These are phyloP conservation scores for Gobionotothen gibberifrons DNA, from an alignment of 2,797 vertebrate species.

Conservation along the genomic window DNA sequence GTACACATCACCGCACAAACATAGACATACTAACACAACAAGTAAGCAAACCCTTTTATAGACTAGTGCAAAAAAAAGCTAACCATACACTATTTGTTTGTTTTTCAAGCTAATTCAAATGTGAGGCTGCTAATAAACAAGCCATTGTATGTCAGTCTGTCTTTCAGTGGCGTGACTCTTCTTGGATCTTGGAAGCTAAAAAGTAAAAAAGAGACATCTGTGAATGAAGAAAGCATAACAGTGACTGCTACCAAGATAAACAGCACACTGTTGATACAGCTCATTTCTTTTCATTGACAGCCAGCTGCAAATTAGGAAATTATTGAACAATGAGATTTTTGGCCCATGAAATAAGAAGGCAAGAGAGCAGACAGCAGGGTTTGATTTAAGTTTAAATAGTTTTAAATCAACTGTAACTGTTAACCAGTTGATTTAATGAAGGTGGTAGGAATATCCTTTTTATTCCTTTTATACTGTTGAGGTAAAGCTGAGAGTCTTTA, in stretches of 20 bases:
- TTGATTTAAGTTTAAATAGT: conserved; percentile 17
- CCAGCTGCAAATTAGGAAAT: conserved; percentile 68
- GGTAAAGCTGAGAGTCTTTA: not conserved
- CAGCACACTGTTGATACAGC: conserved; percentile 62
- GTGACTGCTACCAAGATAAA: conserved; percentile 73
- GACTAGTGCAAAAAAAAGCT: not conserved
- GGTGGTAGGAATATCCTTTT: not conserved
- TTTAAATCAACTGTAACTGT: conserved; percentile 19
- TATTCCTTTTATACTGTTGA: not conserved
- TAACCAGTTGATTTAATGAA: too few species aligned
- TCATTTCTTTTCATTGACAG: conserved; percentile 60
- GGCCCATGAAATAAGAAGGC: conserved; percentile 13
- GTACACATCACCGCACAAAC: conserved; percentile 22
- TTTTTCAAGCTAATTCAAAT: conserved; percentile 31
- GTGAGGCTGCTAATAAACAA: conserved; percentile 17
- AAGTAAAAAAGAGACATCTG: conserved; percentile 76
- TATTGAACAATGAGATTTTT: conserved; percentile 54
- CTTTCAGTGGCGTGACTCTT: conserved; percentile 47
- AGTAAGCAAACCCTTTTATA: not conserved
- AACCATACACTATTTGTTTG: conserved; percentile 8
- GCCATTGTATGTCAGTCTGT: conserved; percentile 35
- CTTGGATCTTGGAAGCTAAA: conserved; percentile 51
- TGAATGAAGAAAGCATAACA: conserved; percentile 66
- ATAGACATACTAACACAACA: conserved; percentile 9
- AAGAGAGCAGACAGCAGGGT: conserved; percentile 13